Evolutionary conservation across 2,113 vertebrate genomes (phyloP), one percentile per base, ranked within the genome.

Genomic region (Copsychus sechellarum): DNA sequence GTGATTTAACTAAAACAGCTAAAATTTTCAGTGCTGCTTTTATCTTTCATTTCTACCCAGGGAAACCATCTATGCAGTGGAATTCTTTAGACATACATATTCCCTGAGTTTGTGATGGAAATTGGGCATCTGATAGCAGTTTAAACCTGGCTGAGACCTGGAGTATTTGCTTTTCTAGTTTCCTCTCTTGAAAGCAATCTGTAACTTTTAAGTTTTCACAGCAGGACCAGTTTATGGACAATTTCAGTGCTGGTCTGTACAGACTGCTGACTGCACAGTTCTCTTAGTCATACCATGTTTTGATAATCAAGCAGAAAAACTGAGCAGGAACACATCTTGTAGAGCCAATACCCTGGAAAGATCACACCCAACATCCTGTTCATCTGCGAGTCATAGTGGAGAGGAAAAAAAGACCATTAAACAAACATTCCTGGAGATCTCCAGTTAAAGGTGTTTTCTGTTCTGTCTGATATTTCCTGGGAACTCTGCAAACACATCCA

Each of bases 321-420:
- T 56, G 38, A 89, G 23, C 23, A 70, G 56, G 25, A 74, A 3
- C 13, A 21, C 2, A n/a, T 24, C 19, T 31, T 43, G 31, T 24
- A 72, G 23, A 76, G 18, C 23, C 15, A 72, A 69, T 51, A n/a
- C 5, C 20, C 24, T 74, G 69, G 5, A 24, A 92, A 81, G 56
- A 33, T 50, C 56, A 61, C 33, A 66, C 11, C 4, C 17, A 80
- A 11, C 5, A 24, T 56, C 16, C 26, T 15, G 40, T 62, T 43
- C 4, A 6, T 40, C 38, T 60, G 28, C 11, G 13, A 74, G 22
- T 60, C 47, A 31, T 5, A 54, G 14, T 6, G 29, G 10, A 60
- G 19, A 4, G 0, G 1, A 15, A 53, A 24, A n/a, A 45, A 24
- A n/a, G 11, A 6, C 1, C 23, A 13, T 29, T 42, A 8, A 51